A percentile compares a stretch with the other conserved stretches of the same genome.
Conservation (phyloP, 1,140 invertebrate genomes). For the Lysiphlebus fabarum region DNA sequence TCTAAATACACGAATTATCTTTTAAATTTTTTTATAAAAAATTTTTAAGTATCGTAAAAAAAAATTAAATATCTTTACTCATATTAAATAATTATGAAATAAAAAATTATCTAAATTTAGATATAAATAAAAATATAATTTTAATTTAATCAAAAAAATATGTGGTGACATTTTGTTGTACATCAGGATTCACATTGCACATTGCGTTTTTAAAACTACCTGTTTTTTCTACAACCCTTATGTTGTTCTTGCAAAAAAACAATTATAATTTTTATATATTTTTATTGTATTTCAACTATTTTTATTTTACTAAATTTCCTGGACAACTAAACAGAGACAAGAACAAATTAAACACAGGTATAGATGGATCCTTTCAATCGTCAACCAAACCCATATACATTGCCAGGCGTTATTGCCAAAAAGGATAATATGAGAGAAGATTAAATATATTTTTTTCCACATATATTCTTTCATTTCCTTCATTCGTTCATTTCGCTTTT, state of each 20-base stretch:
- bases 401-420: constrained; percentile 36
- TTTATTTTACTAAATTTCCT: constrained; percentile 9
- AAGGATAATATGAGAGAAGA: constrained; percentile 40
- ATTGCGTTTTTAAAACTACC: constrained; percentile 33
- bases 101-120: not conserved
- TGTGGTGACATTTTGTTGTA: constrained; percentile 43
- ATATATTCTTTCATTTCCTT: constrained; percentile 10
- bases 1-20: no score
- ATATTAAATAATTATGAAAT: not conserved
- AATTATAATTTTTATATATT: not conserved
- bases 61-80: no score
- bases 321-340: constrained; percentile 4
- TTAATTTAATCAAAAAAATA: constrained; percentile 51
- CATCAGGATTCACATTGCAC: constrained; percentile 46
- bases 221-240: constrained; percentile 24
- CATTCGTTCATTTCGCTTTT: constrained; percentile 10
- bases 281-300: constrained; percentile 1
- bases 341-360: constrained; percentile 3
- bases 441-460: constrained; percentile 35
- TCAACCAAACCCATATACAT: constrained; percentile 20
- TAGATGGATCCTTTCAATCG: not conserved
- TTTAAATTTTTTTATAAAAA: no score
- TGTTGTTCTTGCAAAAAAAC: no score
- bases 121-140: constrained; percentile 44
- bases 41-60: no score